These are phyloP conservation scores for Microtus ochrogaster DNA, from an alignment of 2,113 vertebrate genomes.

Conservation along the genomic window DNA sequence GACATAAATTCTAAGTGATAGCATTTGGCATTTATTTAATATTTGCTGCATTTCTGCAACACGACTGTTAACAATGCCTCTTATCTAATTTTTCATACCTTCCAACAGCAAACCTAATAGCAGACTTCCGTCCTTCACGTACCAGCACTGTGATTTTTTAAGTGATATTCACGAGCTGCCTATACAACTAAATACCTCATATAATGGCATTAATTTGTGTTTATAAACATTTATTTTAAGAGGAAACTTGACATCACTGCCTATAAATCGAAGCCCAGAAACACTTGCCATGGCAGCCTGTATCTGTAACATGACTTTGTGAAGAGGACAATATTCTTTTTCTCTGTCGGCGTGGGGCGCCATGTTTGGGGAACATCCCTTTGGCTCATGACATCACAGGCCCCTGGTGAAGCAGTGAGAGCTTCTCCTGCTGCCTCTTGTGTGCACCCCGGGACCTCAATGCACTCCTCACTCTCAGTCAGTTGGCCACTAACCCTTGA, in stretches of 20 bases:
- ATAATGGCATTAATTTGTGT: neutral
- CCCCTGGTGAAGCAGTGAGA: neutral
- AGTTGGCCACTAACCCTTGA: neutral
- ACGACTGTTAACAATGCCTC: neutral
- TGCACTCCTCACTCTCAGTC: neutral
- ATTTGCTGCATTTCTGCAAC: neutral
- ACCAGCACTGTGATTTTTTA: neutral
- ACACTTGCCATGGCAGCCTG: neutral
- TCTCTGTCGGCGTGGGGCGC: neutral
- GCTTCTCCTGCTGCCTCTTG: neutral
- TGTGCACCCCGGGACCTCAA: neutral
- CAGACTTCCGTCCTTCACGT: neutral
- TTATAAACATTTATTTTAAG: constrained; percentile 47
- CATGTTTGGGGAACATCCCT: neutral
- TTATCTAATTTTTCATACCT: constrained; percentile 37
- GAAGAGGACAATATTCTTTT: constrained; percentile 1
- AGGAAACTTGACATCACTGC: neutral
- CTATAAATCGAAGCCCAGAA: constrained; percentile 32
- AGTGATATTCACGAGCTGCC: neutral
- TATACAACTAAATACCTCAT: constrained; percentile 35
- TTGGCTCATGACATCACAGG: neutral
- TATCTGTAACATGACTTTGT: neutral
- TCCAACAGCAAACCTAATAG: neutral
- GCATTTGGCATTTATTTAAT: constrained; percentile 23
- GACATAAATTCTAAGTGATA: neutral